Evolutionary conservation across 2,113 vertebrate species (phyloP).

Genomic region (Leptosomus discolor): DNA sequence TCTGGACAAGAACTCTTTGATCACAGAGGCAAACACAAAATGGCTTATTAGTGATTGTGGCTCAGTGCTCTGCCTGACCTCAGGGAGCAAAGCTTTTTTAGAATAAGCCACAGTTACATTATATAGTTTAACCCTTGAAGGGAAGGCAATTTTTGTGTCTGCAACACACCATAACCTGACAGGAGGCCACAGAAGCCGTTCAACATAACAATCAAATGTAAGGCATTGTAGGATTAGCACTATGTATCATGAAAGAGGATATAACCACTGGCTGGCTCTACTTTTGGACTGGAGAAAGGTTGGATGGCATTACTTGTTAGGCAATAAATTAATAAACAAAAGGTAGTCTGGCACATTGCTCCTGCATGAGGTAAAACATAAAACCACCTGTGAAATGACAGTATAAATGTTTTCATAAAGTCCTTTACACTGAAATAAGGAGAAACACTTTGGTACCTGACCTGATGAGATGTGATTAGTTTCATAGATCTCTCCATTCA

Average conservation of each 20-base stretch:
- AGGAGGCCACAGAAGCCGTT: background rate
- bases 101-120: background rate
- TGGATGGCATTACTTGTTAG: background rate
- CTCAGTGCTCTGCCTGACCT: conserved; percentile 44
- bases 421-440: background rate
- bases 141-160: background rate
- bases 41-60: conserved; percentile 61
- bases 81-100: conserved; percentile 8
- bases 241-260: rapidly evolving
- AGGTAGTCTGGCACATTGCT: background rate
- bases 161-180: background rate
- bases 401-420: background rate
- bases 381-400: background rate
- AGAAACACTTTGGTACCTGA: background rate
- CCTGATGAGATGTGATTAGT: background rate
- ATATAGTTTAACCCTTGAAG: conserved; percentile 38
- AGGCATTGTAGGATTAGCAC: background rate
- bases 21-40: conserved; percentile 64
- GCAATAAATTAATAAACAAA: background rate
- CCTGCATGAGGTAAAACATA: background rate
- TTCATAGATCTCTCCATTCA: background rate
- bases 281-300: background rate
- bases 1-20: conserved; percentile 47
- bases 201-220: background rate
- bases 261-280: background rate